Evolutionary conservation across 2,888 invertebrate species (phyloP).

Genomic region (Clitarchus hookeri): DNA sequence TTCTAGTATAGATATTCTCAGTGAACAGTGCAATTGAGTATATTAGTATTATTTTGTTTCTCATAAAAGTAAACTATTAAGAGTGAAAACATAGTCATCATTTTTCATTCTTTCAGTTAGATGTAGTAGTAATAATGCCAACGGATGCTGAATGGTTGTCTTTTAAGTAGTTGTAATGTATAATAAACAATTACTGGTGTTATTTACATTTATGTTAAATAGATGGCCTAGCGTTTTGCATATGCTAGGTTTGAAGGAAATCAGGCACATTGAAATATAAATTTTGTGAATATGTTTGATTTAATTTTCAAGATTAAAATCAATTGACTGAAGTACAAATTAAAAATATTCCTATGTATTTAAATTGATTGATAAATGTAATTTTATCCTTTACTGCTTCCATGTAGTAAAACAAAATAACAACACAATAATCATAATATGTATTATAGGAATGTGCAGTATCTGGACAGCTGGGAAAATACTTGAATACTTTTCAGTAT

Average conservation of each 20-base stretch:
- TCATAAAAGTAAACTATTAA: background rate
- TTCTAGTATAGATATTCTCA: constrained; percentile 22
- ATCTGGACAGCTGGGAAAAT: background rate
- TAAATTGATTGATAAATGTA: background rate
- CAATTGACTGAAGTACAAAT: background rate
- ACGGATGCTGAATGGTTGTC: background rate
- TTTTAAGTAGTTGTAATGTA: background rate
- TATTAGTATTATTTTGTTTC: background rate
- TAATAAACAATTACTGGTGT: background rate
- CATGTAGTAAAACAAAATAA: background rate
- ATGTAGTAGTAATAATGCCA: background rate
- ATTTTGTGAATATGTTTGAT: background rate
- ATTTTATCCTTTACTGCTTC: background rate
- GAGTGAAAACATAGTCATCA: background rate
- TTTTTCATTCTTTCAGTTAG: background rate
- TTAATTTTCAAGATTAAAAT: background rate
- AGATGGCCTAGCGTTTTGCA: background rate
- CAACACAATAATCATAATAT: background rate
- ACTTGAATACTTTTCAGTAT: background rate
- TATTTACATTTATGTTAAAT: background rate
- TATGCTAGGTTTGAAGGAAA: background rate
- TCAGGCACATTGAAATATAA: no score
- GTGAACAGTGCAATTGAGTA: background rate
- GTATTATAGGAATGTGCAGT: background rate
- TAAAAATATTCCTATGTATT: background rate